These are phyloP conservation scores for Acronicta aceris DNA, from an alignment of 2,888 invertebrate genomes.

Conservation along the genomic window DNA sequence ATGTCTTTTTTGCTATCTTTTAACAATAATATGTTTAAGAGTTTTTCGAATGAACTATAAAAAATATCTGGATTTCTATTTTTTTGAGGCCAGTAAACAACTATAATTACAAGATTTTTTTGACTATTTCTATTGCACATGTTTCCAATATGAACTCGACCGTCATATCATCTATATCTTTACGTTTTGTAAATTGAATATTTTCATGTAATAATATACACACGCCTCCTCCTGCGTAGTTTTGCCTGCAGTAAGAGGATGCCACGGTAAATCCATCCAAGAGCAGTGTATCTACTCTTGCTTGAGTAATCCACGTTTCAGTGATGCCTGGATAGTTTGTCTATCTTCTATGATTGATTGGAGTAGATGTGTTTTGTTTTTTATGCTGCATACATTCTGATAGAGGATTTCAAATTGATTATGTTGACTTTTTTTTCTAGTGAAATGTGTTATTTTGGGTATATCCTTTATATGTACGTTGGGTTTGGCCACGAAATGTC, in stretches of 20 bases:
- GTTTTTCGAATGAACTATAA: too few relatives aligned
- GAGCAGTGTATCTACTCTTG: conserved; percentile 2
- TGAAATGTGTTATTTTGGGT: neutral
- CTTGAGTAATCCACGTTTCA: conserved; percentile 1
- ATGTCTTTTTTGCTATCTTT: neutral
- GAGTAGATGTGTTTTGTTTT: conserved; percentile 2
- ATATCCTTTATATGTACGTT: conserved; percentile 2
- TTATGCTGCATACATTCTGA: conserved; percentile 2
- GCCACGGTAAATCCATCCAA: conserved; percentile 1
- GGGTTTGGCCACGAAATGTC: conserved; percentile 1
- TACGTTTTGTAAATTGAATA: conserved; percentile 2
- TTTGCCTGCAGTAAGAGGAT: conserved; percentile 1
- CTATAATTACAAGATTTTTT: neutral
- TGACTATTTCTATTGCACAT: conserved; percentile 2
- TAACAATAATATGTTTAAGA: neutral
- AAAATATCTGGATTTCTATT: too few relatives aligned
- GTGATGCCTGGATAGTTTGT: conserved; percentile 1
- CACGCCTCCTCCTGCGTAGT: conserved; percentile 2
- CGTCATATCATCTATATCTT: conserved; percentile 2
- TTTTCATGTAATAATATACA: conserved; percentile 2
- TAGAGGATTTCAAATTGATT: conserved; percentile 2
- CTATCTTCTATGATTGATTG: conserved; percentile 2
- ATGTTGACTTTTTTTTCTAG: conserved; percentile 1
- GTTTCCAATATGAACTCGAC: conserved; percentile 1
- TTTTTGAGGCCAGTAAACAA: too few relatives aligned